Evolutionary conservation across 2,888 invertebrate genomes (phyloP).

Genomic region (Augochlorella aurata): DNA sequence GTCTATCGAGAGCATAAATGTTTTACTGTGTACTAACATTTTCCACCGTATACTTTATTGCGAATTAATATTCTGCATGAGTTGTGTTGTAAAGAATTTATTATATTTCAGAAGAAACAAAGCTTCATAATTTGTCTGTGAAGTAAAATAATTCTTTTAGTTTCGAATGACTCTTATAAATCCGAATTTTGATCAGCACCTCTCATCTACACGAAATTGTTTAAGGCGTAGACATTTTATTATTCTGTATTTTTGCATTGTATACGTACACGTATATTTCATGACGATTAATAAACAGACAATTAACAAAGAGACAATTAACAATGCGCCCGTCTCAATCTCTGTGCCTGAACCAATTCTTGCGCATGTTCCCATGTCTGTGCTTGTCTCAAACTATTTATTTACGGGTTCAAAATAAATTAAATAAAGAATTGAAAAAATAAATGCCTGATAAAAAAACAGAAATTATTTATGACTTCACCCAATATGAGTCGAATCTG

Average conservation of each 20-base stretch:
- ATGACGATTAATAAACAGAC: conserved; percentile 65
- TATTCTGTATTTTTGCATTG: conserved; percentile 59
- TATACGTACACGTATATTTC: conserved; percentile 38
- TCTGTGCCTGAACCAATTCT: too few species aligned
- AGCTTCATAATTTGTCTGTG: conserved; percentile 21
- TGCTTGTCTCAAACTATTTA: too few species aligned
- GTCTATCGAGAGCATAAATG: conserved; percentile 16
- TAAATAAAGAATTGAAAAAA: too few species aligned
- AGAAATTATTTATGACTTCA: too few species aligned
- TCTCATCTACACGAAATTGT: conserved; percentile 48
- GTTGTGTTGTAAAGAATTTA: background rate
- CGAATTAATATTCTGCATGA: background rate
- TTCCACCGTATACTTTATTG: background rate
- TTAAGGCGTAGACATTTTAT: conserved; percentile 58
- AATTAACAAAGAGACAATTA: too few species aligned
- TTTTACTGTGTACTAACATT: conserved; percentile 35
- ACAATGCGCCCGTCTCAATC: too few species aligned
- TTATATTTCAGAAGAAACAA: conserved; percentile 35
- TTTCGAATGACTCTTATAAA: conserved; percentile 25
- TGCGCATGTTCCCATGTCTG: too few species aligned
- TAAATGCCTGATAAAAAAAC: too few species aligned
- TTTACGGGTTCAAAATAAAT: too few species aligned
- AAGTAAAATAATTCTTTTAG: conserved; percentile 25
- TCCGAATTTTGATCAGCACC: conserved; percentile 32
- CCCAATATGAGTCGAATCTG: too few species aligned